phyloP scores from a whole-genome alignment of 2,888 invertebrate species.

The Pyrrhosoma nymphula region DNA sequence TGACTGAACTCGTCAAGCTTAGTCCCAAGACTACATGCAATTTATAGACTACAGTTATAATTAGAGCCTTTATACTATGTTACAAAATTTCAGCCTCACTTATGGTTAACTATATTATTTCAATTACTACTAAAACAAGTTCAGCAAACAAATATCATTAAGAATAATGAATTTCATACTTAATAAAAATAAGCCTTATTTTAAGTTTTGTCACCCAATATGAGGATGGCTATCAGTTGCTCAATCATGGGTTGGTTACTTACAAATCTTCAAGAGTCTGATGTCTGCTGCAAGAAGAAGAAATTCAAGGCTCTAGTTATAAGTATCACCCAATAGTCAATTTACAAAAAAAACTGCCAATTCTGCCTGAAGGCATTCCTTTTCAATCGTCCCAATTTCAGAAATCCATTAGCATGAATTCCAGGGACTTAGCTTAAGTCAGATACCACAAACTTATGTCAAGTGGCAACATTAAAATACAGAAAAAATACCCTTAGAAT shows the following conservation, averaged over 20 bases:
- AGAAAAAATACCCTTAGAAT: neutral
- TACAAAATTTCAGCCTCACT: neutral
- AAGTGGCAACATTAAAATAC: slow-evolving; percentile 37
- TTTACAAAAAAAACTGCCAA: slow-evolving; percentile 40
- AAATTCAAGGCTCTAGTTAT: slow-evolving; percentile 67
- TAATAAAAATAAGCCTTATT: slow-evolving; percentile 59
- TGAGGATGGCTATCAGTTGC: slow-evolving; percentile 66
- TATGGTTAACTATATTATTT: neutral
- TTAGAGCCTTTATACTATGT: slow-evolving; percentile 28
- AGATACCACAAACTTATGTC: slow-evolving; percentile 33
- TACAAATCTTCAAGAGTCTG: slow-evolving; percentile 67
- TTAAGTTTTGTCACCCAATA: slow-evolving; percentile 64
- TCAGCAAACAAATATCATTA: slow-evolving; percentile 41
- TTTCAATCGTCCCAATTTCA: slow-evolving; percentile 47
- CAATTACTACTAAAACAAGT: slow-evolving; percentile 11
- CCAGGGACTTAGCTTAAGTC: slow-evolving; percentile 62
- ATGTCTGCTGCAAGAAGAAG: slow-evolving; percentile 66
- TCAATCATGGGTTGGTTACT: slow-evolving; percentile 66
- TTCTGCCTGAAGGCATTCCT: neutral
- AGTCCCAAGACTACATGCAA: slow-evolving; percentile 66
- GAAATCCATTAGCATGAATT: slow-evolving; percentile 60
- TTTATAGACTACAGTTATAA: slow-evolving; percentile 58
- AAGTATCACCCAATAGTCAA: slow-evolving; percentile 47
- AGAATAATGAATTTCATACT: slow-evolving; percentile 35
- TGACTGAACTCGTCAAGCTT: slow-evolving; percentile 45